Base-by-base conservation (phyloP, 2,797 vertebrate genomes). In the Echiichthys vipera region DNA sequence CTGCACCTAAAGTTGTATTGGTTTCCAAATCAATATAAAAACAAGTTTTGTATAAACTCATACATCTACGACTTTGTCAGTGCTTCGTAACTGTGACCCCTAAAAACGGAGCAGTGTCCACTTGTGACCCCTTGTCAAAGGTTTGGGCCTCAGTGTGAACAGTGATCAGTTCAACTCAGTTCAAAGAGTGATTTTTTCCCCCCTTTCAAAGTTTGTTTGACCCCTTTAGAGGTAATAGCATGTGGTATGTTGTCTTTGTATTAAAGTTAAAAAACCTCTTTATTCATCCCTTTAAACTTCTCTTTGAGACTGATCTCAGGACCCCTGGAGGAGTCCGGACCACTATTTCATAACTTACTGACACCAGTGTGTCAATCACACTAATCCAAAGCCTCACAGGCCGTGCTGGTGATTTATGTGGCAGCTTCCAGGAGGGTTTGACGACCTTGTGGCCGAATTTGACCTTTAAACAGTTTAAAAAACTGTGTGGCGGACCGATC, bases 21-120 rank as follows among this genome's bases (percentile, higher is more conserved):
- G 20, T 24, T 62, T 4, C 5, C 29, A 62, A 34, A 62, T 46
- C 24, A 61, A 61, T 61, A 62, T 7, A 62, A 24, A 11, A 32
- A 34, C 12, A 62, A 46, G n/a, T 32, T 45, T 43, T 45, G 29
- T 45, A 61, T 29, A 2, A 22, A 30, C 7, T 34, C 6, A 14
- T 56, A 24, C 25, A 36, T 11, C 34, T 36, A 45, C 3, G 55
- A 18, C 25, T 24, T 22, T 53, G n/a, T 14, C 20, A 20, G 17
- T 27, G 24, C 29, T 25, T 30, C 11, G 14, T 11, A 24, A 50
- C 6, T 39, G 17, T 17, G 32, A 29, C 15, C 10, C 5, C n/a
- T 22, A n/a, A n/a, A 54, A 57, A 27, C 37, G 18, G 12, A 25
- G 15, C 15, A 24, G 17, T 10, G 2, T 30, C 5, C 15, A 39